A percentile compares a stretch with the other conserved stretches of the same genome.
phyloP scores from a whole-genome alignment of 1,140 invertebrate genomes.

The Chlorops oryzae region DNA sequence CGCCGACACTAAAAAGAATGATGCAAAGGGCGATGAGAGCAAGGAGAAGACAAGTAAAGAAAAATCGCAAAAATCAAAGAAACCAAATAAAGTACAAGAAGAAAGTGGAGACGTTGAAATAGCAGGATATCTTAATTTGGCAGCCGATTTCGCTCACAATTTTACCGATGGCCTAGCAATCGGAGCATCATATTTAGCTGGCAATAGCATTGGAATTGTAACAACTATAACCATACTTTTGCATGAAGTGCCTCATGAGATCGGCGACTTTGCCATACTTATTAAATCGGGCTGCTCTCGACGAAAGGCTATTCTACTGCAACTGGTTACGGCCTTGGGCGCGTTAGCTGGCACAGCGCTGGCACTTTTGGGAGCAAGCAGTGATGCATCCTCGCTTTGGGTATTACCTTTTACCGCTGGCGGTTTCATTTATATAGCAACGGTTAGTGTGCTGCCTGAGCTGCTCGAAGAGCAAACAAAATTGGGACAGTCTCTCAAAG shows the following conservation, averaged over 20 bases:
- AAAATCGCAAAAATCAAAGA: slow-evolving; percentile 27
- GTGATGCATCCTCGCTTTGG: slow-evolving; percentile 73
- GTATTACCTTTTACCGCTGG: slow-evolving; percentile 94
- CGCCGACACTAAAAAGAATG: slow-evolving; percentile 32
- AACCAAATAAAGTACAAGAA: slow-evolving; percentile 38
- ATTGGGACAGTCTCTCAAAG: slow-evolving; percentile 70
- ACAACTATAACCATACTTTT: slow-evolving; percentile 88
- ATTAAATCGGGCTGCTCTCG: slow-evolving; percentile 85
- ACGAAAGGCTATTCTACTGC: slow-evolving; percentile 87
- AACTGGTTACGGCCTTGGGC: slow-evolving; percentile 88
- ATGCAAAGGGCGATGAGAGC: slow-evolving; percentile 43
- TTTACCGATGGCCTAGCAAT: slow-evolving; percentile 95
- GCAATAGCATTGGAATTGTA: slow-evolving; percentile 76
- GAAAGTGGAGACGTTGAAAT: slow-evolving; percentile 58
- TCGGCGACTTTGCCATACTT: slow-evolving; percentile 95
- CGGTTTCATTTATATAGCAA: slow-evolving; percentile 91
- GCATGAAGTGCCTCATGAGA: slow-evolving; percentile 96
- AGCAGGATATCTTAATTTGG: slow-evolving; percentile 86
- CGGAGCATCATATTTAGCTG: slow-evolving; percentile 87
- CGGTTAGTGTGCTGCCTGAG: slow-evolving; percentile 89
- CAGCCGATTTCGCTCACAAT: slow-evolving; percentile 95
- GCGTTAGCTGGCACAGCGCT: slow-evolving; percentile 85
- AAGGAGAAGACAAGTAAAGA: slow-evolving; percentile 41
- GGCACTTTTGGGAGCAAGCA: slow-evolving; percentile 59
- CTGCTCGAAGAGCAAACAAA: slow-evolving; percentile 73